Conservation (phyloP, 2,797 vertebrate species). For the Argyrosomus regius region DNA sequence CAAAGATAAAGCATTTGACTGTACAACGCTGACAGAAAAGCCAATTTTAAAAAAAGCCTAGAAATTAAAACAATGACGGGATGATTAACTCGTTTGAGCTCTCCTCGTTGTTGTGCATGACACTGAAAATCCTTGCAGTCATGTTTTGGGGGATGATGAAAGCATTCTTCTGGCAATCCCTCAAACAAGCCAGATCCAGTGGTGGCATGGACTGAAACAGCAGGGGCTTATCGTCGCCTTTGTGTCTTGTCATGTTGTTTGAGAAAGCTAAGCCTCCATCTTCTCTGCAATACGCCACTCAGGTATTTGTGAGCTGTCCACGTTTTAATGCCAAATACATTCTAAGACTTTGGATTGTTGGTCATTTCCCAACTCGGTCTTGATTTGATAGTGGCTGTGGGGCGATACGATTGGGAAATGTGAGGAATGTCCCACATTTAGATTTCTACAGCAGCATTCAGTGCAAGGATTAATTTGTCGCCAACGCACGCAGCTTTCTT, state of each 20-base stretch:
- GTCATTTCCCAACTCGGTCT: slow-evolving; percentile 65
- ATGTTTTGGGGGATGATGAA: slow-evolving; percentile 84
- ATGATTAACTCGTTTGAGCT: slow-evolving; percentile 68
- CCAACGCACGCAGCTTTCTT: slow-evolving; percentile 40
- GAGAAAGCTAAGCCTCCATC: slow-evolving; percentile 75
- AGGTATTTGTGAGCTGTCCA: slow-evolving; percentile 76
- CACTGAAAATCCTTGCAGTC: slow-evolving; percentile 69
- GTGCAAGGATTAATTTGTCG: slow-evolving; percentile 43
- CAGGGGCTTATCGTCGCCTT: slow-evolving; percentile 78
- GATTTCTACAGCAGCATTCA: slow-evolving; percentile 51
- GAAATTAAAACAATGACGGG: slow-evolving; percentile 63
- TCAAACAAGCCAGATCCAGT: slow-evolving; percentile 78
- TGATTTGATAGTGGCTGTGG: slow-evolving; percentile 53
- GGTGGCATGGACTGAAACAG: slow-evolving; percentile 78
- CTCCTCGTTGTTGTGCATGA: slow-evolving; percentile 51
- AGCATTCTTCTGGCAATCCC: slow-evolving; percentile 86
- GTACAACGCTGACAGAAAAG: slow-evolving; percentile 4
- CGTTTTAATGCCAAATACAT: slow-evolving; percentile 66
- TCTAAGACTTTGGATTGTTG: slow-evolving; percentile 69
- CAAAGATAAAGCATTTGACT: slow-evolving; percentile 16
- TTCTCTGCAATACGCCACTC: slow-evolving; percentile 69
- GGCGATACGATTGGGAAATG: slow-evolving; percentile 54
- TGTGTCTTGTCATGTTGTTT: slow-evolving; percentile 79
- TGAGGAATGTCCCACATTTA: slow-evolving; percentile 69
- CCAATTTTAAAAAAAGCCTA: slow-evolving; percentile 13